Base-by-base conservation (phyloP, 2,888 invertebrate species). In the Drosophila rubida region DNA sequence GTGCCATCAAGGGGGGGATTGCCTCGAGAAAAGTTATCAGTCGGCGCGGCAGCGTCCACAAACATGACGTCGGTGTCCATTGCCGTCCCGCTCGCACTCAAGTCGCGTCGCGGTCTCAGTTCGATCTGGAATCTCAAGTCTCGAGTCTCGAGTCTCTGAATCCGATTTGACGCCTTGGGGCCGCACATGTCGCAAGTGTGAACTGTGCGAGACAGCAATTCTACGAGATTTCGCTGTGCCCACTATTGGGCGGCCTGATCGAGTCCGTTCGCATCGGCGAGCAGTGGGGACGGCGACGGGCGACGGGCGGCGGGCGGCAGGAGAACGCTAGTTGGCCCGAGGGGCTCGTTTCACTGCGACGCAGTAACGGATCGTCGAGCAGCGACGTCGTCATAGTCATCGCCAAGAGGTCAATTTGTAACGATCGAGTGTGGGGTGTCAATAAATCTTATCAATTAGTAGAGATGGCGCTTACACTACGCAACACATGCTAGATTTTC, bases 1-100 rank as follows among this genome's bases (percentile, higher is more conserved):
- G 85, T 84, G 85, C 87, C 85, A 81, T 81, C 75, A 87, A 84
- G 87, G 87, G 81, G 84, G 87, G 81, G 81, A 87, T 81, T 75
- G 82, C 87, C 79, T 62, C 68, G 81, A 75, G 69, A 87, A 65
- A 84, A 84, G 85, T 78, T 81, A 87, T 81, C 87, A 81, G 81
- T 65, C 51, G 27, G 25, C 25, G 42, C 60, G 45, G 25, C 51
- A 45, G 37, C 42, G 50, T 51, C 16, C n/a, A 41, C 37, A 19
- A 57, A 79, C 62, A 69, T 75, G 79, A 85, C 85, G 80, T 78
- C 66, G 82, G 39, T 51, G 32, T 30, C 60, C 22, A 32, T 45
- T 35, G 39, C 51, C 23, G 49, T 27, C 61, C 16, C 23, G n/a
- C 19, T 41, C 23, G 4, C 16, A 11, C 41, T 9, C 53, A 19